phyloP scores from a whole-genome alignment of 2,797 vertebrate species.

The Pipistrellus kuhlii region DNA sequence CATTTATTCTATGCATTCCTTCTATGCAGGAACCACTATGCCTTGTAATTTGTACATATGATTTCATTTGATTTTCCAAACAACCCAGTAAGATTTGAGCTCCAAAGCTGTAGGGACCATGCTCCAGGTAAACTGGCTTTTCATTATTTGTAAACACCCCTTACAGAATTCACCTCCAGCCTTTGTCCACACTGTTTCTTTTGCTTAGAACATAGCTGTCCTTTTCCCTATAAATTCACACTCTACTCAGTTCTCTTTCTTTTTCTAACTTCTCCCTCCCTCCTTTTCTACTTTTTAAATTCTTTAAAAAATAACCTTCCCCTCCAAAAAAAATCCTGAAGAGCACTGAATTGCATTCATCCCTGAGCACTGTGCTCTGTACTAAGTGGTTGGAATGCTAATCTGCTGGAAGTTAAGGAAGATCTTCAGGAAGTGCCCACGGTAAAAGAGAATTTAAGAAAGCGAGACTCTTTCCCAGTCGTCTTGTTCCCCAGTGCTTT shows the following conservation, averaged over 20 bases:
- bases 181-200: slow-evolving; percentile 23
- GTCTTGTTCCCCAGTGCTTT: not conserved
- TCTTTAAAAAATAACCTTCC: not conserved
- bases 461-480: not conserved
- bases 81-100: slow-evolving; percentile 7
- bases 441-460: not conserved
- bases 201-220: not conserved
- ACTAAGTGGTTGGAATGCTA: not conserved
- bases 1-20: slow-evolving; percentile 24
- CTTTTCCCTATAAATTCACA: not conserved
- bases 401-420: not conserved
- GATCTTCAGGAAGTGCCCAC: not conserved
- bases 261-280: not conserved
- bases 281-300: not conserved
- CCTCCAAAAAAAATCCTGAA: not conserved
- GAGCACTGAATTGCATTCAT: not conserved
- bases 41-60: not conserved
- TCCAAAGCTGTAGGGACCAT: not conserved
- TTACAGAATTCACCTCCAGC: not conserved
- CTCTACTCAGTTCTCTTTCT: not conserved
- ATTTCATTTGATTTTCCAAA: slow-evolving; percentile 46
- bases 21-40: not conserved
- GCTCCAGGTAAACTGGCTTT: not conserved
- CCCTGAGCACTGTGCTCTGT: not conserved
- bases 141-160: not conserved